These are phyloP conservation scores for Rhingia rostrata DNA, from an alignment of 2,888 invertebrate species.

Conservation along the genomic window DNA sequence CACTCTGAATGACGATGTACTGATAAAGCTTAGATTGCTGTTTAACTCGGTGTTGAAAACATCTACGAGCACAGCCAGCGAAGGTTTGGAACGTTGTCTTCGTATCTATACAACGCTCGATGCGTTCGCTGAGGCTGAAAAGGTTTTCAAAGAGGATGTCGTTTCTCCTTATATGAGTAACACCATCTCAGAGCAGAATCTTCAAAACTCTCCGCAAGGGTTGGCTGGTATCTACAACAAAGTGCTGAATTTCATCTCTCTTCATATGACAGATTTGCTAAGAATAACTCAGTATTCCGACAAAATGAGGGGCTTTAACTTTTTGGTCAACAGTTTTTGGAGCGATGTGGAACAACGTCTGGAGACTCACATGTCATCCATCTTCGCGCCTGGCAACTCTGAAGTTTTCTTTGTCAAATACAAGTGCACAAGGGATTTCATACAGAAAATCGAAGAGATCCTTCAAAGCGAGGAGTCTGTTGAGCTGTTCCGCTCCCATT, in stretches of 20 bases:
- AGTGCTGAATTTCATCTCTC: constrained; percentile 88
- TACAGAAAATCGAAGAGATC: constrained; percentile 87
- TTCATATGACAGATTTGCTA: constrained; percentile 86
- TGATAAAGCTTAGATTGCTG: constrained; percentile 79
- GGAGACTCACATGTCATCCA: constrained; percentile 90
- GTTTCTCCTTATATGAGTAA: constrained; percentile 83
- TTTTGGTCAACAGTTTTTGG: constrained; percentile 94
- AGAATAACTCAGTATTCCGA: constrained; percentile 83
- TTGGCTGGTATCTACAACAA: constrained; percentile 87
- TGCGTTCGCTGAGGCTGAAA: constrained; percentile 86
- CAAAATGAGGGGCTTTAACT: constrained; percentile 87
- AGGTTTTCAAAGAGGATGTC: constrained; percentile 85
- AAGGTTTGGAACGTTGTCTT: constrained; percentile 83
- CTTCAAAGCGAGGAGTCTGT: constrained; percentile 85
- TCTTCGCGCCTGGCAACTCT: constrained; percentile 96
- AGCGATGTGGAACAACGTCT: constrained; percentile 91
- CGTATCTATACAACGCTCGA: constrained; percentile 81
- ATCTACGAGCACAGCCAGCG: constrained; percentile 76
- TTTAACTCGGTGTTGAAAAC: constrained; percentile 81
- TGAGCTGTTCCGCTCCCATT: constrained; percentile 86
- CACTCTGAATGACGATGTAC: constrained; percentile 78
- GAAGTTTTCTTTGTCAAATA: constrained; percentile 93
- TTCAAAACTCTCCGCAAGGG: constrained; percentile 81
- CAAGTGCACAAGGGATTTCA: constrained; percentile 89
- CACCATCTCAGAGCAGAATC: constrained; percentile 85